phyloP scores from a whole-genome alignment of 2,797 vertebrate species.

The Nyctibius grandis region DNA sequence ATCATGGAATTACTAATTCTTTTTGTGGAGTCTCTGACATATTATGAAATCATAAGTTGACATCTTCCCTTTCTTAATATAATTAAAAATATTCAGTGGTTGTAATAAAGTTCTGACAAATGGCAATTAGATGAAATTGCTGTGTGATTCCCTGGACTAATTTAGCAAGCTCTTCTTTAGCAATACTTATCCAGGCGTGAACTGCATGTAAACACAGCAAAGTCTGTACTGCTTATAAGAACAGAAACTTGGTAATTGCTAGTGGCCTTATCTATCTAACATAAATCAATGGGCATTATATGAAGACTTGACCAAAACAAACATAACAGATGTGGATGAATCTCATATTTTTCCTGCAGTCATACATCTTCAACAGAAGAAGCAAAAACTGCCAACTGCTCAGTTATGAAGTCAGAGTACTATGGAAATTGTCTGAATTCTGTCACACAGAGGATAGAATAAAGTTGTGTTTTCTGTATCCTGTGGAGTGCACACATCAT shows the following conservation, averaged over 20 bases:
- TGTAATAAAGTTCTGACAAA: slow-evolving; percentile 40
- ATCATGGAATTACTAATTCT: not conserved
- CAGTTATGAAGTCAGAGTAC: not conserved
- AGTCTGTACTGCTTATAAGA: not conserved
- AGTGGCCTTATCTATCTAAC: not conserved
- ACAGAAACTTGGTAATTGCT: not conserved
- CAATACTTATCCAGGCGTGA: not conserved
- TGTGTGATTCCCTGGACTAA: slow-evolving; percentile 32
- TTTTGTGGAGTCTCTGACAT: not conserved
- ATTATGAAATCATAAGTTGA: not conserved
- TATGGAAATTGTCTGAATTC: not conserved
- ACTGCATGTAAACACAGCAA: not conserved
- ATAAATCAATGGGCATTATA: not conserved
- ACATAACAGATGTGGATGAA: not conserved
- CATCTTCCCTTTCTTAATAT: slow-evolving; percentile 13
- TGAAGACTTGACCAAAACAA: not conserved
- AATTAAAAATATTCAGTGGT: slow-evolving; percentile 48
- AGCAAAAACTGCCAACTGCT: not conserved
- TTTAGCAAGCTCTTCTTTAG: slow-evolving; percentile 40
- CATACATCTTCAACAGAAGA: not conserved
- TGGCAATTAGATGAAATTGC: slow-evolving; percentile 48
- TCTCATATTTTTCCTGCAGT: not conserved
- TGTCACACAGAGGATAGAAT: not conserved
- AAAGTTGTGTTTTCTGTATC: not conserved
- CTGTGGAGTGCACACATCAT: not conserved